A percentile compares a stretch with the other conserved stretches of the same genome.
phyloP scores from a whole-genome alignment of 2,888 invertebrate genomes.

The Cordylochernes scorpioides region DNA sequence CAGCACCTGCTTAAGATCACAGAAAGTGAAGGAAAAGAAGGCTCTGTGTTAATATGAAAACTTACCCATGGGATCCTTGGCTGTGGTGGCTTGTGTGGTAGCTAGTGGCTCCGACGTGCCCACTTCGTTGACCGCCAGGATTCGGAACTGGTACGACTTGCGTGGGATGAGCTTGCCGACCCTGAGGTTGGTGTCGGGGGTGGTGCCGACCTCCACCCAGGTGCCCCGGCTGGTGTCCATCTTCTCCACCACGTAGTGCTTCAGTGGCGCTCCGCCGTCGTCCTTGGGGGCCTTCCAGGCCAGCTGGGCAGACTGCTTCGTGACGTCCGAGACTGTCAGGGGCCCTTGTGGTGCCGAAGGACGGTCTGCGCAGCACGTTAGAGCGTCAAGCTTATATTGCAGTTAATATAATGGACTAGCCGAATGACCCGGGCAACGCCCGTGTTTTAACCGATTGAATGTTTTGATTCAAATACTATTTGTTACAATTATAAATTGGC shows the following conservation, averaged over 20 bases:
- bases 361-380: constrained; percentile 30
- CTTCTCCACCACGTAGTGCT: constrained; percentile 77
- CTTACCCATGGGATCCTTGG: constrained; percentile 83
- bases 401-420: too few relatives aligned
- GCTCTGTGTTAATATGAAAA: too few relatives aligned
- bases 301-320: constrained; percentile 64
- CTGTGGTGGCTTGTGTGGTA: constrained; percentile 53
- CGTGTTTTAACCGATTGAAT: too few relatives aligned
- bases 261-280: constrained; percentile 79
- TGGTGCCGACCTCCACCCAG: constrained; percentile 30
- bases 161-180: constrained; percentile 63
- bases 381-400: too few relatives aligned
- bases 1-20: too few relatives aligned
- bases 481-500: too few relatives aligned
- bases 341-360: constrained; percentile 67
- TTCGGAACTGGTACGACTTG: constrained; percentile 29
- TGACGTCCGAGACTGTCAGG: constrained; percentile 48
- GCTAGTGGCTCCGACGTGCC: constrained; percentile 60
- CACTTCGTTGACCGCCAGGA: constrained; percentile 29
- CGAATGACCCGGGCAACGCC: too few relatives aligned
- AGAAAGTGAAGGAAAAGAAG: too few relatives aligned
- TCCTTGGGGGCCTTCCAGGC: constrained; percentile 62
- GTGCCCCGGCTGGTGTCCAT: constrained; percentile 44
- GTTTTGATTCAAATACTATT: too few relatives aligned
- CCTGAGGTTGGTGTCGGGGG: constrained; percentile 24